These are phyloP conservation scores for Chanos chanos DNA, from an alignment of 2,797 vertebrate species.

Conservation along the genomic window DNA sequence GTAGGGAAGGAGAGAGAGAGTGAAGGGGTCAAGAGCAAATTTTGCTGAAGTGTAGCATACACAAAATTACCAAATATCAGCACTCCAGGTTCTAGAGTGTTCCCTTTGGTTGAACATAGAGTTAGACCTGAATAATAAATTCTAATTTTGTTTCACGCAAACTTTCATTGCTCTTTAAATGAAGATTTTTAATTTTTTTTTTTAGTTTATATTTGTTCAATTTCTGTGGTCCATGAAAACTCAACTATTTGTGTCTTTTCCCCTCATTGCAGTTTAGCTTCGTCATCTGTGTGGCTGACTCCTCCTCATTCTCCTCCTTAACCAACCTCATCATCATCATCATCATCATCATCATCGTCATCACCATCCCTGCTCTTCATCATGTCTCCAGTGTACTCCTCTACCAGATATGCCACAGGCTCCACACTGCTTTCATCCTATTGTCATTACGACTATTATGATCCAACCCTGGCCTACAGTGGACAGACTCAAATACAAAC, in stretches of 20 bases:
- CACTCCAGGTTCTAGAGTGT: too few relatives aligned
- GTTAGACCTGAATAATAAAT: not conserved
- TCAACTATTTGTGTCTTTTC: too few relatives aligned
- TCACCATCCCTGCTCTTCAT: constrained; percentile 33
- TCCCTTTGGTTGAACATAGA: too few relatives aligned
- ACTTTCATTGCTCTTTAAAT: constrained; percentile 12
- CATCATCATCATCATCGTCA: too few relatives aligned
- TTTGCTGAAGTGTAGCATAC: too few relatives aligned
- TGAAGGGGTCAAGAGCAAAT: too few relatives aligned
- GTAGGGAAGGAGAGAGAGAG: too few relatives aligned
- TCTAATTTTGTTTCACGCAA: constrained; percentile 9
- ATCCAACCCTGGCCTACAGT: constrained; percentile 52
- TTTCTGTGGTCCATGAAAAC: too few relatives aligned
- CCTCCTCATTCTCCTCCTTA: not conserved
- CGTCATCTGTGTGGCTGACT: constrained; percentile 53
- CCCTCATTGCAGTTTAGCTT: constrained; percentile 69
- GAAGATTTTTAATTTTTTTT: too few relatives aligned
- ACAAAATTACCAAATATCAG: too few relatives aligned
- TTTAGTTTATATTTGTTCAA: too few relatives aligned
- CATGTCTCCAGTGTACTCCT: constrained; percentile 82
- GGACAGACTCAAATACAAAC: constrained; percentile 58
- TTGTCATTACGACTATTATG: constrained; percentile 53
- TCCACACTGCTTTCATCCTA: constrained; percentile 56
- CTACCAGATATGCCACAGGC: constrained; percentile 73
- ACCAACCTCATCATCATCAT: too few relatives aligned